Evolutionary conservation across 2,113 vertebrate genomes (phyloP).

Genomic region (Cyanoramphus novaezelandiae): DNA sequence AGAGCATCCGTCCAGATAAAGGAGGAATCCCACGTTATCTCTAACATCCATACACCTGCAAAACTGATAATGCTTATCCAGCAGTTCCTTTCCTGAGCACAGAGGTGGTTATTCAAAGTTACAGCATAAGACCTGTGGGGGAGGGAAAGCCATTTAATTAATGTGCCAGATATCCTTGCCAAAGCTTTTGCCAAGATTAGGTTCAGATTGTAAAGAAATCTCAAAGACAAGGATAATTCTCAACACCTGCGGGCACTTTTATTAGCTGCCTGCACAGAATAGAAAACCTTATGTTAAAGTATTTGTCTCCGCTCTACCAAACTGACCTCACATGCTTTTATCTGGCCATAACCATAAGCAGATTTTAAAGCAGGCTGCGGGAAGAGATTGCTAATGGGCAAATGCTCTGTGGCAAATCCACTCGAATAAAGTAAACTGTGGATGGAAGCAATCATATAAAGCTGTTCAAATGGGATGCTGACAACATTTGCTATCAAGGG

Average conservation of each 20-base stretch:
- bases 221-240: conserved; percentile 62
- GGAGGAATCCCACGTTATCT: conserved; percentile 15
- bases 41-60: conserved; percentile 53
- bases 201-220: conserved; percentile 66
- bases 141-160: conserved; percentile 49
- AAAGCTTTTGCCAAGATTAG: conserved; percentile 66
- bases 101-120: conserved; percentile 58
- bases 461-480: neutral
- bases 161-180: conserved; percentile 59
- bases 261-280: conserved; percentile 54
- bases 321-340: conserved; percentile 50
- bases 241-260: conserved; percentile 66
- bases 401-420: conserved; percentile 23
- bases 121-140: conserved; percentile 21
- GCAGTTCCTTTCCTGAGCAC: conserved; percentile 14
- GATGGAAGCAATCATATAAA: conserved; percentile 33
- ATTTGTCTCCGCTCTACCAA: conserved; percentile 38
- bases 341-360: conserved; percentile 58
- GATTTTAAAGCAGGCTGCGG: conserved; percentile 40
- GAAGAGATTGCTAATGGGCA: conserved; percentile 23
- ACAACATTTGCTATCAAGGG: neutral
- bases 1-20: conserved; percentile 30
- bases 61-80: conserved; percentile 20
- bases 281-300: conserved; percentile 57
- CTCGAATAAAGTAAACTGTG: neutral